Evolutionary conservation across 30 jellyfish, hydroid and myxozoan species (phyloP), one percentile per base, ranked within the genome.

Genomic region (Sanderia malayensis): DNA sequence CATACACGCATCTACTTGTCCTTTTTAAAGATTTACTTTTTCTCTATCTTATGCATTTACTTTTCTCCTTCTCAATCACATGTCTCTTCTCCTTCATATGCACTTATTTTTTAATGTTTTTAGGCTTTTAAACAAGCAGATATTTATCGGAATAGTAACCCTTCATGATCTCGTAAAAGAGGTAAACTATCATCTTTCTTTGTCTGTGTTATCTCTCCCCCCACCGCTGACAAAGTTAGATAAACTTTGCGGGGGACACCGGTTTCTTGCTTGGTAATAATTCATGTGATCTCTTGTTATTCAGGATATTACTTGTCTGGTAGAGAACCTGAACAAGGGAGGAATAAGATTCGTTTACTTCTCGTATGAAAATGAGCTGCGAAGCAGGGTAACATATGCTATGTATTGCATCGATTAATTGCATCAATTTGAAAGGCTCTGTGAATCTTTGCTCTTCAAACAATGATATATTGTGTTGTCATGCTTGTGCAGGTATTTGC

Each of bases 401-500:
- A n/a, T n/a, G n/a, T n/a, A n/a, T n/a, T n/a, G n/a, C n/a, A n/a
- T n/a, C n/a, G n/a, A n/a, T n/a, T n/a, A n/a, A n/a, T n/a, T n/a
- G n/a, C n/a, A n/a, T n/a, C n/a, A n/a, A n/a, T n/a, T n/a, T n/a
- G n/a, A n/a, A n/a, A n/a, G n/a, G n/a, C n/a, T n/a, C n/a, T n/a
- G n/a, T n/a, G n/a, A n/a, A n/a, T n/a, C n/a, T n/a, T n/a, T n/a
- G n/a, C n/a, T n/a, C n/a, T n/a, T n/a, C n/a, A n/a, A n/a, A n/a
- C n/a, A n/a, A n/a, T n/a, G n/a, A n/a, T n/a, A n/a, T n/a, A n/a
- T n/a, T n/a, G n/a, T n/a, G n/a, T n/a, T n/a, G n/a, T n/a, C n/a
- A n/a, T n/a, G n/a, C n/a, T n/a, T n/a, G n/a, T n/a, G 46, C 26
- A 92, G 98, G 98, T 92, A 0, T 92, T 92, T 60, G 87, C 96